Evolutionary conservation across 2,113 vertebrate species (phyloP), one percentile per base, ranked within the genome.

Genomic region (Alligator mississippiensis): DNA sequence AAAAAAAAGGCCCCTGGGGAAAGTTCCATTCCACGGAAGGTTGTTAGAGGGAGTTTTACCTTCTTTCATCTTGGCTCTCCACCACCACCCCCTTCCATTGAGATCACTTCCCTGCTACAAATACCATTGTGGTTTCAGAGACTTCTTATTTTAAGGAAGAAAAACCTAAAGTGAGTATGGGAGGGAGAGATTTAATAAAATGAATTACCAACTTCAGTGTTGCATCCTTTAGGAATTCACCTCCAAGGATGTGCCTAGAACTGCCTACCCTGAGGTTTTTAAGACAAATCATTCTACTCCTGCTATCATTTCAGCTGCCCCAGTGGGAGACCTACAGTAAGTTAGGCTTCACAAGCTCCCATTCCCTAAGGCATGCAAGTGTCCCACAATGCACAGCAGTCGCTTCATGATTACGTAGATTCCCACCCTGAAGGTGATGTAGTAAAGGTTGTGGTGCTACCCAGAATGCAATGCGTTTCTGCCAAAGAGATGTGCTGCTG

Each of bases 401-500:
- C 76, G 93, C 88, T 91, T 77, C 1, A 7, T 47, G 80, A 80
- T 79, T 77, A 59, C 28, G 0, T 59, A 15, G 84, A 1, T 79
- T 81, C 85, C 83, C 5, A 4, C 47, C 89, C 61, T 1, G 9
- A 47, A 47, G 89, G n/a, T 84, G 88, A 87, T 91, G 93, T 70
- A 85, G 79, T 4, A 77, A 85, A 82, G 93, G 93, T 61, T 2
- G 89, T 77, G 57, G 55, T 22, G 93, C 84, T 34, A 2, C 89
- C 93, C 95, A 68, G 17, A 93, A 89, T 5, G 10, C 89, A 86
- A 90, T 91, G 88, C 2, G 93, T 91, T 88, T 34, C 77, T 94
- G 95, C 95, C 92, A 87, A 96, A 88, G 80, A 93, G 93, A 91
- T 93, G 19, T 3, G 6, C 21, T 55, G 55, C 74, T 91, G 90